Evolutionary conservation across 92 coral and sea anemone genomes (phyloP), one percentile per base, ranked within the genome.

Genomic region (Actinernus sp.): DNA sequence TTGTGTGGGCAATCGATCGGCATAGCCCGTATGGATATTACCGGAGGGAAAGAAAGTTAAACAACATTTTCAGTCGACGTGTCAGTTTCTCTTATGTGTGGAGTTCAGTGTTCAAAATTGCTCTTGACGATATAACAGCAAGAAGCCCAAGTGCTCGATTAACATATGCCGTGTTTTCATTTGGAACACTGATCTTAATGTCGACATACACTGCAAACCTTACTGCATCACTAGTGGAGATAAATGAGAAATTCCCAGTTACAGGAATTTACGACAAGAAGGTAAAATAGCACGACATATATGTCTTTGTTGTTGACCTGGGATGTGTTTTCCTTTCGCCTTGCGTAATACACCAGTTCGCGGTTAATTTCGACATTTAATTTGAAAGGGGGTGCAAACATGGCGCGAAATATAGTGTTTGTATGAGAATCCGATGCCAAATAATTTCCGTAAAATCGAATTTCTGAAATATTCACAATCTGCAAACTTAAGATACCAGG

Each of bases 161-260:
- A 5, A 45, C 52, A 4, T 45, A 45, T 18, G 52, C 52, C 22
- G 52, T 45, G 52, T 45, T 45, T 23, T 45, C 52, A 12, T 45
- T 45, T 45, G 52, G 11, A 8, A 45, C 52, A 4, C 52, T 45
- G 8, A 45, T 45, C 10, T 8, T 45, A 4, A 23, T 45, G 52
- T 45, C 52, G 10, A 9, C 52, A 23, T 45, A 45, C 52, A 45
- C 52, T 5, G 52, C 52, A 18, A 45, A 45, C 52, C 22, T 45
- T 5, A 45, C 52, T 4, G 52, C 52, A 4, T 45, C 52, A 8
- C 21, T 45, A 4, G 52, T 45, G 4, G 17, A 45, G 19, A 23
- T 9, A 18, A 8, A 4, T 18, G 17, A 45, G 22, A 45, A 4
- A 12, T 45, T 45, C 21, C 52, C 52, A 6, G 22, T 45, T 4